Evolutionary conservation across 2,888 invertebrate genomes (phyloP).

Genomic region (Salpingus planirostris): DNA sequence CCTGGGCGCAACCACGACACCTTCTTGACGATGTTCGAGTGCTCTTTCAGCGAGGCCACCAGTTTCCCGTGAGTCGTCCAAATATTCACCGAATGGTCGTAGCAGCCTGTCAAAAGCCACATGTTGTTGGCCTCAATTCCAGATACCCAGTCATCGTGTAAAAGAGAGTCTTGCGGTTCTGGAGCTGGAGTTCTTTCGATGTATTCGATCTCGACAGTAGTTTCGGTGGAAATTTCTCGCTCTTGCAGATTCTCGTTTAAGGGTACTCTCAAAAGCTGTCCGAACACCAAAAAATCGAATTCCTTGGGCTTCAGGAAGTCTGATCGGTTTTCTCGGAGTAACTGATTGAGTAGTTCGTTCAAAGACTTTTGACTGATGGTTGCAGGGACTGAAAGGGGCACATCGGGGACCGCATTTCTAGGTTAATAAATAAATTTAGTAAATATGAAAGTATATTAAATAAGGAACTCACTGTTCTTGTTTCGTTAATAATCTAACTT

Average conservation of each 20-base stretch:
- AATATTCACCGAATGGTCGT: conserved; percentile 85
- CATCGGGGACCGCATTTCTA: conserved; percentile 82
- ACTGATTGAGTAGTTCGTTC: conserved; percentile 69
- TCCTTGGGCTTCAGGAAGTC: conserved; percentile 44
- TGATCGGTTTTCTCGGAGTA: conserved; percentile 55
- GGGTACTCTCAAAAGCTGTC: conserved; percentile 67
- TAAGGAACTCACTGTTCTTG: conserved; percentile 61
- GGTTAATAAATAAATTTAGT: no score
- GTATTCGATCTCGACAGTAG: conserved; percentile 84
- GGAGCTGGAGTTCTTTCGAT: conserved; percentile 85
- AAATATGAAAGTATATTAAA: no score
- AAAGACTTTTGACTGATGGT: conserved; percentile 60
- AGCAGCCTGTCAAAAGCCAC: conserved; percentile 77
- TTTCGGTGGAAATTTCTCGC: conserved; percentile 70
- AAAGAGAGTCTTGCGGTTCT: conserved; percentile 81
- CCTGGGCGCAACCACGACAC: conserved; percentile 75
- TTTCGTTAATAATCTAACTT: conserved; percentile 72
- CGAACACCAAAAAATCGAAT: conserved; percentile 82
- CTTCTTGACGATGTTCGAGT: conserved; percentile 78
- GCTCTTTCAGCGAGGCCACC: conserved; percentile 75
- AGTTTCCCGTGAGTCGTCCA: conserved; percentile 84
- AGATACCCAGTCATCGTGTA: conserved; percentile 98
- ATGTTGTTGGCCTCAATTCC: conserved; percentile 23
- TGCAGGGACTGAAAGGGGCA: conserved; percentile 73
- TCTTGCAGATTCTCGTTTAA: conserved; percentile 69